phyloP scores from a whole-genome alignment of 2,888 invertebrate species.

The Yponomeuta sedellus region DNA sequence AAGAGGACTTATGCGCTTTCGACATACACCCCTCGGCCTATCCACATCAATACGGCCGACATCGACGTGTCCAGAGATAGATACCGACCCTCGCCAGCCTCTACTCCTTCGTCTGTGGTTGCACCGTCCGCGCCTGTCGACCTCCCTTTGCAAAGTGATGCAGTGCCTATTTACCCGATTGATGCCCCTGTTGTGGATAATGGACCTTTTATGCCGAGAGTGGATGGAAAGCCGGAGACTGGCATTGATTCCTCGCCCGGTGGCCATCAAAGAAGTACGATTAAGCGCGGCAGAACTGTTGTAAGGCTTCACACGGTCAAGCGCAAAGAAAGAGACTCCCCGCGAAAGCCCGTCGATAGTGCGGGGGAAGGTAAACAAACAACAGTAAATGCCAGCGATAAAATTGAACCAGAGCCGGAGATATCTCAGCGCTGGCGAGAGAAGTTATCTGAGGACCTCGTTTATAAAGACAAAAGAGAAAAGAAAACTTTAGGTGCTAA shows the following conservation, averaged over 20 bases:
- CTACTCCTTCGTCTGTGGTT: neutral
- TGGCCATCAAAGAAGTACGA: constrained; percentile 67
- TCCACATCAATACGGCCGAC: constrained; percentile 88
- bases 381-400: constrained; percentile 16
- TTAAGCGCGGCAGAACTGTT: constrained; percentile 83
- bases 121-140: constrained; percentile 24
- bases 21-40: constrained; percentile 76
- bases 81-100: constrained; percentile 52
- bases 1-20: constrained; percentile 63
- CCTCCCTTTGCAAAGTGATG: constrained; percentile 31
- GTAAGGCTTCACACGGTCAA: constrained; percentile 83
- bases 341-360: constrained; percentile 46
- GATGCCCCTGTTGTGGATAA: constrained; percentile 26
- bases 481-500: constrained; percentile 84
- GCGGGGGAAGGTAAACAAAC: constrained; percentile 20
- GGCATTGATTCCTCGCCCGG: constrained; percentile 64
- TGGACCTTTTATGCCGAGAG: constrained; percentile 61
- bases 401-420: constrained; percentile 19
- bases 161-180: constrained; percentile 47
- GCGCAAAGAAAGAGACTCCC: constrained; percentile 66
- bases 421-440: constrained; percentile 74
- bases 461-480: constrained; percentile 66
- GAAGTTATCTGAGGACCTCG: constrained; percentile 77
- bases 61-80: constrained; percentile 87
- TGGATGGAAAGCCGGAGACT: constrained; percentile 62